Base-by-base conservation (phyloP, 2,888 invertebrate species). In the Tenthredo scrophulariae region DNA sequence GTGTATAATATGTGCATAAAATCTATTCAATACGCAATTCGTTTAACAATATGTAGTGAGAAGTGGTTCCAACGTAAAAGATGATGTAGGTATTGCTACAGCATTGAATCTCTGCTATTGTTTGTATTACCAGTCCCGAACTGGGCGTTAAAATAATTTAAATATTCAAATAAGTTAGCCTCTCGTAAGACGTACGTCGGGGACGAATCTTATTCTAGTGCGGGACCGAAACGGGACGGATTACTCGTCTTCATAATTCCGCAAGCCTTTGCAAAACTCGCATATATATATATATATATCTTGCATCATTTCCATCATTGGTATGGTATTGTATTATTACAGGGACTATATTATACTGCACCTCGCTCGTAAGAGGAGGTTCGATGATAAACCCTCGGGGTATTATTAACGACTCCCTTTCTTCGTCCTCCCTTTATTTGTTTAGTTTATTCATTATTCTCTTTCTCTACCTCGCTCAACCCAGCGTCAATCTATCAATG, bases 121-220 rank as follows among this genome's bases (percentile, higher is more conserved):
- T 50, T 77, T 77, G 33, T 77, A 50, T 77, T 80, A 80, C 62
- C 18, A 62, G 62, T 80, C 26, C 15, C 18, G 15, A 58, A 22
- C 58, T 33, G 29, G 46, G 54, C 77, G 77, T 77, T 54, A n/a
- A 22, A 9, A 40, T 80, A 62, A 80, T 80, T 80, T 62, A 80
- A 80, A 80, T 80, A 80, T 80, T 80, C 80, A 80, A 80, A 80
- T 80, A 13, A 80, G 80, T 40, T 80, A 43, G 33, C 54, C 22
- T 15, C 46, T 46, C 46, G 18, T 50, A 54, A 77, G 33, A 50
- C 33, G 77, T 77, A 50, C 33, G 77, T 77, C 33, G 33, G 10
- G 33, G 77, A 77, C 29, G 77, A 77, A 54, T 77, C 54, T 26
- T n/a, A 26, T 18, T 3, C 0, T 33, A 15, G 54, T 43, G n/a